Evolutionary conservation across 2,797 vertebrate genomes (phyloP).

Genomic region (Tapirus indicus): DNA sequence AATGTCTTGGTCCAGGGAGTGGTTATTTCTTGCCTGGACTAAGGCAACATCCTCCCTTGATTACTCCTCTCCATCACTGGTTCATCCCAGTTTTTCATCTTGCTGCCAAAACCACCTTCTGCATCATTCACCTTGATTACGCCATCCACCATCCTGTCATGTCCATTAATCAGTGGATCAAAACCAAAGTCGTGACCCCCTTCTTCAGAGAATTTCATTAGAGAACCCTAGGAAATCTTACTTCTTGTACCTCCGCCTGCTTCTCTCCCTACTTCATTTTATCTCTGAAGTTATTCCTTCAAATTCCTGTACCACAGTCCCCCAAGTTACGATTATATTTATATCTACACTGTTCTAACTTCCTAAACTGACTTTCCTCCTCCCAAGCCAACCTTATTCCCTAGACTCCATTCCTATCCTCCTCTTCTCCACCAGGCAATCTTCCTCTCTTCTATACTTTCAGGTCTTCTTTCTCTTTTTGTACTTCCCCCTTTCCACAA

Average conservation of each 20-base stretch:
- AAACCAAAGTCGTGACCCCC: background rate
- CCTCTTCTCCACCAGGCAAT: background rate
- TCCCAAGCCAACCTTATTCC: background rate
- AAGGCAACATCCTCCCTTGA: background rate
- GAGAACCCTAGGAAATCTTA: background rate
- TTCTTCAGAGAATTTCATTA: background rate
- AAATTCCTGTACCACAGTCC: background rate
- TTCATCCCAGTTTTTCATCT: background rate
- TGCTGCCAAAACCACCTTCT: background rate
- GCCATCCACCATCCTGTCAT: background rate
- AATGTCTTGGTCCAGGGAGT: background rate
- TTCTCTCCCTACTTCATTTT: background rate
- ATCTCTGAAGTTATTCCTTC: background rate
- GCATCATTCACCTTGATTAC: background rate
- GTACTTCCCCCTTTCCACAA: background rate
- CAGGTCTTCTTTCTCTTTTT: background rate
- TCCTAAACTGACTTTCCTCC: background rate
- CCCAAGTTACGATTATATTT: background rate
- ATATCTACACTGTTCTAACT: background rate
- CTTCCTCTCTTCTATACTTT: background rate
- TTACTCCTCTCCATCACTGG: background rate
- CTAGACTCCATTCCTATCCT: background rate
- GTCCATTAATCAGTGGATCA: background rate
- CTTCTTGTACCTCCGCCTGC: background rate
- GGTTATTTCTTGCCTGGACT: background rate